A percentile compares a stretch with the other conserved stretches of the same genome.
These are phyloP conservation scores for Zeus faber DNA, from an alignment of 2,113 vertebrate species.

Conservation along the genomic window DNA sequence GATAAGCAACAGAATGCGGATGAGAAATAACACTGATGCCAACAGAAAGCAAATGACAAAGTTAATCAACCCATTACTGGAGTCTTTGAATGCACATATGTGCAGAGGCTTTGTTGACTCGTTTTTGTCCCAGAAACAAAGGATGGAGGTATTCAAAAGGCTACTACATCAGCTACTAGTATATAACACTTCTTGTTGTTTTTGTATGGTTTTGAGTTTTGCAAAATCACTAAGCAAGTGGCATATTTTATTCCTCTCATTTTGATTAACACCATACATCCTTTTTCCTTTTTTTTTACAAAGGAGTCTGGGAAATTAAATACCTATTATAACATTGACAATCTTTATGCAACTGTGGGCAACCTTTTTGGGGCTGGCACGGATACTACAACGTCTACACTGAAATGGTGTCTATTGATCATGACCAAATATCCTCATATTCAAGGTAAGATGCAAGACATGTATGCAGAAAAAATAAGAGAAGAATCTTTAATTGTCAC, in stretches of 20 bases:
- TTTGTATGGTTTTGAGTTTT: too few species aligned
- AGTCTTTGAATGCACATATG: conserved; percentile 40
- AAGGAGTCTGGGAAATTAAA: conserved; percentile 30
- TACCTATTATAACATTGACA: conserved; percentile 42
- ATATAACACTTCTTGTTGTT: neutral
- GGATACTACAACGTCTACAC: conserved; percentile 49
- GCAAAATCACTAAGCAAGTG: too few species aligned
- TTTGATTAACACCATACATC: too few species aligned
- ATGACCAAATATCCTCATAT: conserved; percentile 70
- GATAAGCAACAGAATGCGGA: conserved; percentile 17
- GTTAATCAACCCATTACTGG: conserved; percentile 22
- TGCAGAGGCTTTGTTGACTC: conserved; percentile 53
- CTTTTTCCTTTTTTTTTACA: conserved; percentile 2
- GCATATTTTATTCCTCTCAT: too few species aligned
- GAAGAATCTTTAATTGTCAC: too few species aligned
- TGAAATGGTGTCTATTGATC: conserved; percentile 65
- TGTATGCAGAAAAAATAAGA: too few species aligned
- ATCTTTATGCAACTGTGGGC: conserved; percentile 51
- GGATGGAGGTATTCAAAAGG: conserved; percentile 33
- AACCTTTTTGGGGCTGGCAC: conserved; percentile 71
- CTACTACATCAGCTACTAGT: neutral
- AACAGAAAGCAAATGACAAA: neutral
- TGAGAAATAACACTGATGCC: conserved; percentile 2
- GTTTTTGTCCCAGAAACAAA: conserved; percentile 36
- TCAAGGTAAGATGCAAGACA: conserved; percentile 71